Evolutionary conservation across 2,797 vertebrate species (phyloP).

Genomic region (Coreius guichenoti): DNA sequence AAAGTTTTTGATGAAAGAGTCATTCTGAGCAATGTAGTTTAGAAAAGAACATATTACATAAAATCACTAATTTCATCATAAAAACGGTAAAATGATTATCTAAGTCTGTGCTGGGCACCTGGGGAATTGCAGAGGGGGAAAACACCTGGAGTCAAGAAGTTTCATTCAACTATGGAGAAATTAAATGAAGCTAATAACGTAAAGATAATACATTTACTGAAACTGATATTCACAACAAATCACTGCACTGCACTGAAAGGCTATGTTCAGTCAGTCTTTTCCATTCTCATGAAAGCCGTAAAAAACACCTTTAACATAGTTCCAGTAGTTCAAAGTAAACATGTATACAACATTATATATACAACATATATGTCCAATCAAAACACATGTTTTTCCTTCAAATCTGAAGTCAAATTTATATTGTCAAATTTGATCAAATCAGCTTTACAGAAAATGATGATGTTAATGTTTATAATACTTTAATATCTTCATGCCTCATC

Average conservation of each 20-base stretch:
- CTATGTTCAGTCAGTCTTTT: not conserved
- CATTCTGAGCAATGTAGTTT: not conserved
- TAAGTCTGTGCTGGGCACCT: not conserved
- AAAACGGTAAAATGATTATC: no score
- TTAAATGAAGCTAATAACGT: not conserved
- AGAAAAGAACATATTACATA: slow-evolving; percentile 4
- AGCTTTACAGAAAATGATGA: no score
- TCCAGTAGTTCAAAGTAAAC: no score
- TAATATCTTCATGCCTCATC: no score
- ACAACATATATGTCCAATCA: no score
- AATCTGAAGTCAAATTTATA: no score
- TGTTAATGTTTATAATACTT: no score
- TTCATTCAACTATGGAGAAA: not conserved
- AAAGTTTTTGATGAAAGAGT: not conserved
- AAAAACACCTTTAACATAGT: no score
- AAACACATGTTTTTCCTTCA: no score
- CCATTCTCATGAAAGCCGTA: no score
- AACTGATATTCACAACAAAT: not conserved
- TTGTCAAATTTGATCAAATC: no score
- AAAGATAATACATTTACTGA: not conserved
- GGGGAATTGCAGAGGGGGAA: not conserved
- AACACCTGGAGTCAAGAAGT: not conserved
- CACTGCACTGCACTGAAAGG: not conserved
- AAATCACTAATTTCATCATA: not conserved
- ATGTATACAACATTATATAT: no score